A percentile compares a stretch with the other conserved stretches of the same genome.
These are phyloP conservation scores for Tyrannus savana DNA, from an alignment of 2,113 vertebrate genomes.

Conservation along the genomic window DNA sequence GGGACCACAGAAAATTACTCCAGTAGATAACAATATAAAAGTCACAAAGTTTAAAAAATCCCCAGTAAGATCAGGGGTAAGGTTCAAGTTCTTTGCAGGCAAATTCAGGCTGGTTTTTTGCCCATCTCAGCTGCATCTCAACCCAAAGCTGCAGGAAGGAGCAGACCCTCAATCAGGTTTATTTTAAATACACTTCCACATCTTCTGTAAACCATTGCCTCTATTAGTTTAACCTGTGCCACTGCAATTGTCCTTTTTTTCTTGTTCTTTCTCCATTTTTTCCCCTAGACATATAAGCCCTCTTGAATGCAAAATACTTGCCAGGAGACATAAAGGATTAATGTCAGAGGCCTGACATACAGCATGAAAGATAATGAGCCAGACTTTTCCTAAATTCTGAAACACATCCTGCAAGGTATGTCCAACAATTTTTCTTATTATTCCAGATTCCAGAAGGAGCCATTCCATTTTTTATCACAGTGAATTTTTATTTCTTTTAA, in stretches of 20 bases:
- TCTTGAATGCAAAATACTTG: conserved; percentile 22
- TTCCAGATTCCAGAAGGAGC: neutral
- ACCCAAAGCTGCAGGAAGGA: neutral
- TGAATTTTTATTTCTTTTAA: neutral
- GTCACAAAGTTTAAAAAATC: neutral
- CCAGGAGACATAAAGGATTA: conserved; percentile 12
- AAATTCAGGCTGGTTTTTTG: neutral
- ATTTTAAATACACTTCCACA: neutral
- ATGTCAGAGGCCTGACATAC: neutral
- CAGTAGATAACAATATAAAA: neutral
- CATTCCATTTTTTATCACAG: neutral
- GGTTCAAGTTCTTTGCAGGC: neutral
- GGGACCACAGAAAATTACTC: neutral
- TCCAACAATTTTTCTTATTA: neutral
- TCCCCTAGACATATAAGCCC: neutral
- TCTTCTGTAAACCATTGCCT: neutral
- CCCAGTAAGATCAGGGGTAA: neutral
- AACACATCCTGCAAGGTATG: neutral
- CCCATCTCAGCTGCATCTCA: neutral
- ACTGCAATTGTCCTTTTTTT: neutral
- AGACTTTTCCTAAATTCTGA: conserved; percentile 12
- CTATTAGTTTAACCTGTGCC: conserved; percentile 27
- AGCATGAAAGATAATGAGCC: conserved; percentile 10
- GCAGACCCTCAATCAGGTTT: neutral
- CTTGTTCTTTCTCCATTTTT: neutral